These are phyloP conservation scores for Melanostoma mellinum DNA, from an alignment of 2,888 invertebrate species.

Conservation along the genomic window DNA sequence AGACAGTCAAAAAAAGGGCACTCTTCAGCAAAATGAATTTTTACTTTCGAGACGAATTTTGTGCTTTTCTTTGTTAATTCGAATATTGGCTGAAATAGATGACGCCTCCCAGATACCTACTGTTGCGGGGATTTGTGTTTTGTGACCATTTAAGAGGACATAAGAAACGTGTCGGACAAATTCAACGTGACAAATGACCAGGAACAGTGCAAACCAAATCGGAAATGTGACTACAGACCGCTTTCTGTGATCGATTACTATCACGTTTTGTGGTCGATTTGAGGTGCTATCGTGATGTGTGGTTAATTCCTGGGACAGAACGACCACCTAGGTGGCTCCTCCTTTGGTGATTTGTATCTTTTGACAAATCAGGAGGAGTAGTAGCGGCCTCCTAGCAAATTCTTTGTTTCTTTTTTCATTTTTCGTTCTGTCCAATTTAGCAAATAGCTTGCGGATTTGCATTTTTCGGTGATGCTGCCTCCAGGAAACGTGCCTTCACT, in stretches of 20 bases:
- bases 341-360: constrained; percentile 51
- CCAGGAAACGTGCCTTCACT: constrained; percentile 40
- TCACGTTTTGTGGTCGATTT: constrained; percentile 71
- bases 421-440: constrained; percentile 46
- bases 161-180: constrained; percentile 59
- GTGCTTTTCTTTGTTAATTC: constrained; percentile 34
- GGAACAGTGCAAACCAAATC: constrained; percentile 49
- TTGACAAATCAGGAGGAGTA: constrained; percentile 35
- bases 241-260: constrained; percentile 61
- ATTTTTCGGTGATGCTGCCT: constrained; percentile 45
- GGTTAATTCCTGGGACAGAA: constrained; percentile 48
- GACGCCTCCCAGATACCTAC: neutral
- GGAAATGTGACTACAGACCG: constrained; percentile 44
- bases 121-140: constrained; percentile 12
- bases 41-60: constrained; percentile 1
- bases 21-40: constrained; percentile 1
- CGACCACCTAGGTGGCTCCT: constrained; percentile 15
- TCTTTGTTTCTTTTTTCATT: constrained; percentile 7
- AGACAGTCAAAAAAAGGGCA: constrained; percentile 3
- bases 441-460: constrained; percentile 60
- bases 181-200: constrained; percentile 67
- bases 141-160: constrained; percentile 18
- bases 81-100: constrained; percentile 32
- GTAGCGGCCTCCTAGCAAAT: constrained; percentile 3
- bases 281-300: constrained; percentile 67